Conservation (phyloP, 2,113 vertebrate genomes). For the Antigone vipio region DNA sequence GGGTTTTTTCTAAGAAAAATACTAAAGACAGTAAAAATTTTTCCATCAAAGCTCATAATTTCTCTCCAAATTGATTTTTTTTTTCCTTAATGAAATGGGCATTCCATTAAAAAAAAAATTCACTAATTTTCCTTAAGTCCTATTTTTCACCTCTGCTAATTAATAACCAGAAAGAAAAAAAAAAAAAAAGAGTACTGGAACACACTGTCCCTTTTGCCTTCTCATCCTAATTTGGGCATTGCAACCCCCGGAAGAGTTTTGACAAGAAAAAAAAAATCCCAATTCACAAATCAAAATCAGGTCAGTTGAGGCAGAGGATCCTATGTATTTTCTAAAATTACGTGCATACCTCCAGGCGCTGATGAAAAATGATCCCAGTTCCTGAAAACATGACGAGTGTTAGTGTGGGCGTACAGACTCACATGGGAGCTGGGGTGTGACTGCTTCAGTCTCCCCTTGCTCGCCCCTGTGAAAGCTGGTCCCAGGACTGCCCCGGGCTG, state of each 20-base stretch:
- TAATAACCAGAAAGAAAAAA: constrained; percentile 14
- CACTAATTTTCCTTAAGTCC: neutral
- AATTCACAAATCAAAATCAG: constrained; percentile 67
- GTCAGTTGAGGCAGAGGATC: constrained; percentile 37
- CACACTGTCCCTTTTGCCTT: constrained; percentile 21
- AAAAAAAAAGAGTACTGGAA: neutral
- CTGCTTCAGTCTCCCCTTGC: neutral
- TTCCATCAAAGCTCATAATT: neutral
- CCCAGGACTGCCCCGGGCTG: neutral
- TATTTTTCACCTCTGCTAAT: constrained; percentile 55
- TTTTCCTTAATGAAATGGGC: neutral
- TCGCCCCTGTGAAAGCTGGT: neutral
- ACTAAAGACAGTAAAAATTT: neutral
- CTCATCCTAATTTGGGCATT: constrained; percentile 56
- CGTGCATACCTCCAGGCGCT: constrained; percentile 23
- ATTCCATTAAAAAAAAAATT: neutral
- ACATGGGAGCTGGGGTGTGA: accelerated
- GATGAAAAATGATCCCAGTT: constrained; percentile 25
- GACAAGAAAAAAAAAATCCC: constrained; percentile 46
- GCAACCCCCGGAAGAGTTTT: neutral
- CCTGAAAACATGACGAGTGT: neutral
- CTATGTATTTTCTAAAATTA: constrained; percentile 53
- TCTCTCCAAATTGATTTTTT: neutral
- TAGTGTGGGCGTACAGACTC: neutral
- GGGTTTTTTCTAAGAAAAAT: neutral